Evolutionary conservation across 2,113 vertebrate species (phyloP).

Genomic region (Marmota flaviventris): DNA sequence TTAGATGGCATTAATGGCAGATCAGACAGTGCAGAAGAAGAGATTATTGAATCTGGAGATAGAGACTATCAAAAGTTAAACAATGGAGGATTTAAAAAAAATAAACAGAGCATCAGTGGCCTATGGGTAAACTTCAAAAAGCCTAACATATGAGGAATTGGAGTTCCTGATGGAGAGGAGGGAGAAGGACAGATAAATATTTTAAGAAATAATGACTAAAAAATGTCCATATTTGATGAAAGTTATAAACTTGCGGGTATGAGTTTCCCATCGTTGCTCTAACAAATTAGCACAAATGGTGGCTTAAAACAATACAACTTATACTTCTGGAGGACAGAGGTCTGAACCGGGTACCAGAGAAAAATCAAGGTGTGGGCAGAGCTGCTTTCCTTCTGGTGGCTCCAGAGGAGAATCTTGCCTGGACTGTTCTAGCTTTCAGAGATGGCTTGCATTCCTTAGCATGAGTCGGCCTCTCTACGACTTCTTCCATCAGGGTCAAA

Average conservation of each 20-base stretch:
- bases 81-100: neutral
- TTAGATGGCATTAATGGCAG: neutral
- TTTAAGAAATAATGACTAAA: neutral
- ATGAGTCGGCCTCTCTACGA: neutral
- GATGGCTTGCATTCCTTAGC: neutral
- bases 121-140: neutral
- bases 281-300: neutral
- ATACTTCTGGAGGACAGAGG: neutral
- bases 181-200: neutral
- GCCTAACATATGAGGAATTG: neutral
- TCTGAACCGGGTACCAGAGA: neutral
- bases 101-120: neutral
- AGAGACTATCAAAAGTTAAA: neutral
- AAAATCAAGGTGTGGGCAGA: neutral
- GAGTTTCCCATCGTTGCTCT: neutral
- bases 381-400: neutral
- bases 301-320: neutral
- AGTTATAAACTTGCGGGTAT: neutral
- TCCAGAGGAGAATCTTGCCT: neutral
- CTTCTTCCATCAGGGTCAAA: neutral
- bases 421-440: neutral
- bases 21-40: neutral
- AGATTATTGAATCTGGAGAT: conserved; percentile 42
- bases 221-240: neutral
- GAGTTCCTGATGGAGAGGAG: neutral